Conservation (phyloP, 2,797 vertebrate species). For the Galago senegalensis region DNA sequence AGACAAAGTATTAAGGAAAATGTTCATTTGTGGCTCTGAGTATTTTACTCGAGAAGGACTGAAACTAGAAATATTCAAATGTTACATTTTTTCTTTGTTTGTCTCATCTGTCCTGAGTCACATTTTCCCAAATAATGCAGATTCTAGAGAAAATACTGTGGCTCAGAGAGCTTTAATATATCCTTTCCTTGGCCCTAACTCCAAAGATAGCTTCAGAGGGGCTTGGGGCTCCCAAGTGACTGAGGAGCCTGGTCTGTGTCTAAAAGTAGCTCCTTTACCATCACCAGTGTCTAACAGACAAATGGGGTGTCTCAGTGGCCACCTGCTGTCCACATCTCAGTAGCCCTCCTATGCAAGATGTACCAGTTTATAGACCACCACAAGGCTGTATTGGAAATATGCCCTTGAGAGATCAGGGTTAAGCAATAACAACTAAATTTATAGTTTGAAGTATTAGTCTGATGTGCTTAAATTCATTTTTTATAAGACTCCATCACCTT, state of each 20-base stretch:
- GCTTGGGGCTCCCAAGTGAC: neutral
- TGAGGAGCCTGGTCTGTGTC: neutral
- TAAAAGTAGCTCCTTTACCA: neutral
- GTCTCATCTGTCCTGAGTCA: constrained; percentile 66
- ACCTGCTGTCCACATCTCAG: neutral
- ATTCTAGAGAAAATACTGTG: constrained; percentile 53
- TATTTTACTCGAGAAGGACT: constrained; percentile 49
- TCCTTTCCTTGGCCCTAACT: neutral
- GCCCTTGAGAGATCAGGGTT: neutral
- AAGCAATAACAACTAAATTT: neutral
- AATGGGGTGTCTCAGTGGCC: neutral
- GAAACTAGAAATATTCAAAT: constrained; percentile 64
- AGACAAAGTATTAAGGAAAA: constrained; percentile 54
- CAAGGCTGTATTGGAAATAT: neutral
- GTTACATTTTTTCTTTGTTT: constrained; percentile 57
- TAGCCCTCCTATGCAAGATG: neutral
- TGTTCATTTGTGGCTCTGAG: constrained; percentile 21
- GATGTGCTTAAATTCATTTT: neutral
- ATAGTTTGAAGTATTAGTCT: neutral
- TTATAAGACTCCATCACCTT: constrained; percentile 27
- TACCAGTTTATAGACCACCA: neutral
- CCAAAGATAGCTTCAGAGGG: neutral
- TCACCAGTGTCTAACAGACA: neutral
- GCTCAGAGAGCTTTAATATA: neutral
- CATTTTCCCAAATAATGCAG: constrained; percentile 62